A percentile compares a stretch with the other conserved stretches of the same genome.
Conservation (phyloP, 2,113 vertebrate species). For the Bolborhynchus lineola region DNA sequence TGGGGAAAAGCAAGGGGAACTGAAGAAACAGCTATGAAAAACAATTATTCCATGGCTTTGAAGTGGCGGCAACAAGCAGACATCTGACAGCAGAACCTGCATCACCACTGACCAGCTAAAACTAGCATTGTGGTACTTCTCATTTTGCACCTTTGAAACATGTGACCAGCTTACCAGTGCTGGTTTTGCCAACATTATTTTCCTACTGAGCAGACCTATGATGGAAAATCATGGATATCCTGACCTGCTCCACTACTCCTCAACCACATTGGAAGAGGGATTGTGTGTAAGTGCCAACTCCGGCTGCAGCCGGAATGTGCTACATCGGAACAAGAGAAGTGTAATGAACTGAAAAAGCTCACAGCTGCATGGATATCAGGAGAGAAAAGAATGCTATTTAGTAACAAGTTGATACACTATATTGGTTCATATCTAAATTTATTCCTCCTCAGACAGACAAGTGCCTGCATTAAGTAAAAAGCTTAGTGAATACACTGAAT, state of each 20-base stretch:
- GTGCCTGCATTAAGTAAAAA: not conserved
- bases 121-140: not conserved
- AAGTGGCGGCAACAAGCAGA: not conserved
- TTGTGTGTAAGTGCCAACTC: rapidly evolving
- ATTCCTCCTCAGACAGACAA: not conserved
- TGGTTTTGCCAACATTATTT: not conserved
- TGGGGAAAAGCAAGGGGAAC: not conserved
- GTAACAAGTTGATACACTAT: not conserved
- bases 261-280: not conserved
- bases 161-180: rapidly evolving
- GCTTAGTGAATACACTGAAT: not conserved
- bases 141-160: not conserved
- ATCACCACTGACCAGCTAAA: not conserved
- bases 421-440: not conserved
- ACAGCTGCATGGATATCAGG: not conserved
- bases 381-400: not conserved
- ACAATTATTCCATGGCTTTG: not conserved
- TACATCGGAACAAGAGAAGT: not conserved
- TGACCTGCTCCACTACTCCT: not conserved
- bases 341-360: not conserved
- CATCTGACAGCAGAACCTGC: not conserved
- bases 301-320: not conserved
- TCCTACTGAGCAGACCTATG: not conserved
- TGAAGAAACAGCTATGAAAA: not conserved
- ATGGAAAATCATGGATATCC: not conserved